These are phyloP conservation scores for Dasypus novemcinctus DNA, from an alignment of 2,113 vertebrate species.

Conservation along the genomic window DNA sequence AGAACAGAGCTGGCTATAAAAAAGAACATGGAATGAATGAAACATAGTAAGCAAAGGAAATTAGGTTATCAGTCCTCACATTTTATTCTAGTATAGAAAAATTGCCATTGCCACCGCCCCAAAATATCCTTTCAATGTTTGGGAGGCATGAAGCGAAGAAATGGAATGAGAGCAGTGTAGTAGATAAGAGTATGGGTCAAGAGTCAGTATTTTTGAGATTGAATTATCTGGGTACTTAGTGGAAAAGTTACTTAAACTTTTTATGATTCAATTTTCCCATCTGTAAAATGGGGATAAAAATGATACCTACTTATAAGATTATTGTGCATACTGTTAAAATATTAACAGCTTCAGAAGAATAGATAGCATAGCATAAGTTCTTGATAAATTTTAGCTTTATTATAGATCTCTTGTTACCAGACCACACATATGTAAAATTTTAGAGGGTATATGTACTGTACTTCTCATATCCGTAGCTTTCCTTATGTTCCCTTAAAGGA, in stretches of 20 bases:
- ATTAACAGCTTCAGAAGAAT: neutral
- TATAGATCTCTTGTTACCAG: neutral
- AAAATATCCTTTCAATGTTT: neutral
- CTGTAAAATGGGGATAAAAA: neutral
- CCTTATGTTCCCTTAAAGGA: neutral
- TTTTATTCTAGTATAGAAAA: neutral
- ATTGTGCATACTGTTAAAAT: neutral
- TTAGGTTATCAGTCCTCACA: neutral
- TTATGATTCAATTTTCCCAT: neutral
- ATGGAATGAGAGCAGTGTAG: no score
- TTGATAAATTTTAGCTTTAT: neutral
- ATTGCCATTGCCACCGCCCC: neutral
- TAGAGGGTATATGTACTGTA: neutral
- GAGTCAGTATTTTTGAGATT: neutral
- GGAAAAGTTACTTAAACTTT: neutral
- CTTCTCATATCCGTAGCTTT: neutral
- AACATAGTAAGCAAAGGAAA: neutral
- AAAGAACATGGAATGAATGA: neutral
- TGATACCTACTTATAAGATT: neutral
- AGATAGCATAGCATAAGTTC: neutral
- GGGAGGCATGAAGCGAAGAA: neutral
- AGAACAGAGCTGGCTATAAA: neutral
- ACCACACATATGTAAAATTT: neutral
- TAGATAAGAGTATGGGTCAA: neutral
- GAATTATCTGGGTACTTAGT: neutral